Evolutionary conservation across 1,140 invertebrate genomes (phyloP).

Genomic region (Physella acuta): DNA sequence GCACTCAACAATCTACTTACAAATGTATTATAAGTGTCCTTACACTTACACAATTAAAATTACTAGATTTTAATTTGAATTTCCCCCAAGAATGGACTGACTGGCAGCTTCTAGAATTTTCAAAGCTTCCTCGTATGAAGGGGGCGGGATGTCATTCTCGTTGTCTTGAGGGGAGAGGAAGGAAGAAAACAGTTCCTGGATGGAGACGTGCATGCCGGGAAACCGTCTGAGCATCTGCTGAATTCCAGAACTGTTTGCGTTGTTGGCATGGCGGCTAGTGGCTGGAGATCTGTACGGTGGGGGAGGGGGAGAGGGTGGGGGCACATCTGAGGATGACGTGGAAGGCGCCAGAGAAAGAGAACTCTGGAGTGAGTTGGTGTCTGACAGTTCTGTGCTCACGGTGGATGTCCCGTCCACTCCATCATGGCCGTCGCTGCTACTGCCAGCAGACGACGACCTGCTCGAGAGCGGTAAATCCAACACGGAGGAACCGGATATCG

Average conservation of each 20-base stretch:
- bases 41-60: too few relatives aligned
- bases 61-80: too few relatives aligned
- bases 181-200: constrained; percentile 7
- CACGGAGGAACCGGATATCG: background rate
- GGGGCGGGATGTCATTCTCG: constrained; percentile 8
- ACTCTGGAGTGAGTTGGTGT: too few relatives aligned
- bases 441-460: background rate
- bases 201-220: constrained; percentile 20
- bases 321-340: background rate
- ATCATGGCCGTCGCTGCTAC: background rate
- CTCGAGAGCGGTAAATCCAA: background rate
- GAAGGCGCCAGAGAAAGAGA: too few relatives aligned
- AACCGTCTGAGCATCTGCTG: background rate
- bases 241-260: background rate
- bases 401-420: background rate
- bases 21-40: too few relatives aligned
- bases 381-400: too few relatives aligned
- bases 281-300: background rate
- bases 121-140: constrained; percentile 17
- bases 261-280: background rate
- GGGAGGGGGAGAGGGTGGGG: constrained; percentile 2
- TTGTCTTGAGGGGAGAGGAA: background rate
- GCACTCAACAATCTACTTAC: too few relatives aligned
- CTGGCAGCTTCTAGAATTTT: constrained; percentile 12
- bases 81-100: background rate